Evolutionary conservation across 2,113 vertebrate species (phyloP).

Genomic region (Desmodus rotundus): DNA sequence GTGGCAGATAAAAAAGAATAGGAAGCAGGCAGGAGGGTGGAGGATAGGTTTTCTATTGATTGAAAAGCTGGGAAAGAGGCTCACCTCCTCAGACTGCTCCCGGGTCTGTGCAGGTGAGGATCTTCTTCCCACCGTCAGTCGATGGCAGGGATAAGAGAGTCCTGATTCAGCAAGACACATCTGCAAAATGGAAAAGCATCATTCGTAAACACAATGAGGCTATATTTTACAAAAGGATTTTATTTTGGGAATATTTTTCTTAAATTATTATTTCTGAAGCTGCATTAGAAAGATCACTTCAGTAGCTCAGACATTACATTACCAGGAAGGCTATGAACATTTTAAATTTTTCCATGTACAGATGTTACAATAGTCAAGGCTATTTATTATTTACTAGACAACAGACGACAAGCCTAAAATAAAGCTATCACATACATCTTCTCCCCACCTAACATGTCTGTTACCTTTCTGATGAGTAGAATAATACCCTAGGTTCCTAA

Average conservation of each 20-base stretch:
- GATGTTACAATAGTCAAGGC: not conserved
- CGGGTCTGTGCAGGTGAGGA: conserved; percentile 89
- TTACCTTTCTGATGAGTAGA: conserved; percentile 23
- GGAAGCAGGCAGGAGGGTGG: conserved; percentile 34
- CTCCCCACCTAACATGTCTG: not conserved
- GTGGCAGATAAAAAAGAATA: conserved; percentile 41
- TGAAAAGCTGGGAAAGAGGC: conserved; percentile 39
- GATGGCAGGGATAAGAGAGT: conserved; percentile 95
- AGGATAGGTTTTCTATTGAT: not conserved
- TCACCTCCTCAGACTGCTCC: conserved; percentile 95
- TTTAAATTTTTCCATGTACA: not conserved
- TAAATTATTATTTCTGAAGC: not conserved
- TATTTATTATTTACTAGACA: not conserved
- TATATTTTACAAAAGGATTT: not conserved
- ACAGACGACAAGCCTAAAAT: not conserved
- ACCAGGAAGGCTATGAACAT: not conserved
- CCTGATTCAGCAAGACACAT: conserved; percentile 94
- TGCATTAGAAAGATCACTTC: conserved; percentile 1
- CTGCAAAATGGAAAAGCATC: conserved; percentile 77
- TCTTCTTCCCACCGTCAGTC: conserved; percentile 94
- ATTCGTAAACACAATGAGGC: conserved; percentile 24
- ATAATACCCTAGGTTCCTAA: not conserved
- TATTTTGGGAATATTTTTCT: not conserved
- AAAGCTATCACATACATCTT: not conserved
- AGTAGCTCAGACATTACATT: not conserved